Conservation (phyloP, 1,140 invertebrate genomes). For the Lepidurus apus region DNA sequence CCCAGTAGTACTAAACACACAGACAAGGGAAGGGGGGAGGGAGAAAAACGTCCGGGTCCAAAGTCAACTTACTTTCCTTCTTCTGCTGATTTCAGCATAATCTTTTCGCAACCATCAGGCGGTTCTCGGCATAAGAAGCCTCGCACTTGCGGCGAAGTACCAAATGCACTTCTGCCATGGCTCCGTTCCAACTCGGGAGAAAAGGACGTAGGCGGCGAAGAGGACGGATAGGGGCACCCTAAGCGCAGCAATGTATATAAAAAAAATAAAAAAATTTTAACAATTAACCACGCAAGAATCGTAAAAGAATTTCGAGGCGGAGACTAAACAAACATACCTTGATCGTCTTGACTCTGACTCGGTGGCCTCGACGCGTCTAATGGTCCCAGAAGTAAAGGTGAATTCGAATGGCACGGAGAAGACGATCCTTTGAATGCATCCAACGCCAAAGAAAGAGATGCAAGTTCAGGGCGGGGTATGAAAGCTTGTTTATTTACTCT, state of each 20-base stretch:
- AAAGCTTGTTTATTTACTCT: constrained; percentile 13
- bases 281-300: constrained; percentile 33
- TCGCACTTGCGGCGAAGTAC: constrained; percentile 75
- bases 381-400: constrained; percentile 53
- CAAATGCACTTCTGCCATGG: constrained; percentile 44
- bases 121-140: constrained; percentile 76
- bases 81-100: constrained; percentile 60
- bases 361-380: constrained; percentile 54
- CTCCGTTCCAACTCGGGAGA: constrained; percentile 35
- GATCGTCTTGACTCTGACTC: constrained; percentile 47
- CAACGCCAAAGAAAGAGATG: constrained; percentile 3
- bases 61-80: constrained; percentile 51
- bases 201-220: constrained; percentile 37
- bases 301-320: constrained; percentile 26
- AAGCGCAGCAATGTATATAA: constrained; percentile 35
- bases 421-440: constrained; percentile 47
- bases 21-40: constrained; percentile 12
- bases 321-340: constrained; percentile 46
- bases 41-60: not conserved
- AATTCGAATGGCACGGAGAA: constrained; percentile 52
- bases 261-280: constrained; percentile 36
- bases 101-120: constrained; percentile 80
- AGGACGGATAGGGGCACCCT: constrained; percentile 56
- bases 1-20: constrained; percentile 25
- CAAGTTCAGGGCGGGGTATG: not conserved